Percentiles rank a stretch among this genome's conserved stretches.
Conservation (phyloP, 2,113 vertebrate genomes). For the Numenius arquata region DNA sequence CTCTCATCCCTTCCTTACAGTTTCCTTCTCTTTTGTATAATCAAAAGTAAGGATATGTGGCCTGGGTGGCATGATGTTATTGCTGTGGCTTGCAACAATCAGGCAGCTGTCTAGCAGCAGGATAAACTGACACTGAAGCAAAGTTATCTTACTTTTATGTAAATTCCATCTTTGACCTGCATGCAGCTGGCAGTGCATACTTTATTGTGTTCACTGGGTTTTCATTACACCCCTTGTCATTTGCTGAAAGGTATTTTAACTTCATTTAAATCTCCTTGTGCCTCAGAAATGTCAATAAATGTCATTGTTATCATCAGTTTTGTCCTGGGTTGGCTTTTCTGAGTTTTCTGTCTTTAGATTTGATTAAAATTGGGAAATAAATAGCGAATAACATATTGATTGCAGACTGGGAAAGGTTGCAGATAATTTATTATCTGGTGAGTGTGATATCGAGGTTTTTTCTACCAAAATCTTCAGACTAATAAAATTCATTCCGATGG, state of each 20-base stretch:
- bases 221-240: constrained; percentile 54
- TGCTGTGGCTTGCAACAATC: not conserved
- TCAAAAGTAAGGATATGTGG: not conserved
- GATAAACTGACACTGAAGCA: constrained; percentile 11
- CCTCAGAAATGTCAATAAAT: constrained; percentile 67
- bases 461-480: not conserved
- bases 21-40: not conserved
- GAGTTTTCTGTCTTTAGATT: constrained; percentile 40
- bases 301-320: constrained; percentile 62
- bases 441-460: constrained; percentile 2
- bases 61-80: not conserved
- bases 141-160: constrained; percentile 46
- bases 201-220: constrained; percentile 50
- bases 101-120: not conserved
- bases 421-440: constrained; percentile 56
- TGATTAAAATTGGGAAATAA: constrained; percentile 68
- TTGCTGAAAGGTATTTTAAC: constrained; percentile 59
- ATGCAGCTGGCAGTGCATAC: not conserved
- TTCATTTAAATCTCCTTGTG: constrained; percentile 63
- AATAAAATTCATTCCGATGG: constrained; percentile 28
- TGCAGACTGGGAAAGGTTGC: constrained; percentile 46
- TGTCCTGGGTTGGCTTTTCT: constrained; percentile 53
- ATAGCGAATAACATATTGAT: constrained; percentile 63
- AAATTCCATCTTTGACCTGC: constrained; percentile 48
- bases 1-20: not conserved